Percentiles rank a stretch among this genome's conserved stretches.
These are phyloP conservation scores for Eonycteris spelaea DNA, from an alignment of 2,113 vertebrate species.

Conservation along the genomic window DNA sequence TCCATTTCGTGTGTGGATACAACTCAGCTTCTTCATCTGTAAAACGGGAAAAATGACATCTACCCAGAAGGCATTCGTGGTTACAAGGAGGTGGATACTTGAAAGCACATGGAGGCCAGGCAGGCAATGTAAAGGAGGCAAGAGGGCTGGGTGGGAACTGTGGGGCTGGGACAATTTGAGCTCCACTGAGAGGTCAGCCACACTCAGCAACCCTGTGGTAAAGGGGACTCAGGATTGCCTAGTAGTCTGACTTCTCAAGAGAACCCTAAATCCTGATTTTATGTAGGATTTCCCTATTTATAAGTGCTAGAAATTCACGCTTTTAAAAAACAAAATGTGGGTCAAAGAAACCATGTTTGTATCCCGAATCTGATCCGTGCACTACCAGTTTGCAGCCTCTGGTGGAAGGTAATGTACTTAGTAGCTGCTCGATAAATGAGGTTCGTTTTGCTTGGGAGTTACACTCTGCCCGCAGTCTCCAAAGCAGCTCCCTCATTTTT, in stretches of 20 bases:
- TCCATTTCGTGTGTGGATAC: neutral
- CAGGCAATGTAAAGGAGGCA: neutral
- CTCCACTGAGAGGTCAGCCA: rapidly evolving
- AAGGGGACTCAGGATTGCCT: neutral
- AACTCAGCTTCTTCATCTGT: neutral
- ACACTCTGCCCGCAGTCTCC: neutral
- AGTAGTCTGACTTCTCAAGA: neutral
- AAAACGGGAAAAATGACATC: neutral
- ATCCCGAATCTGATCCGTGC: neutral
- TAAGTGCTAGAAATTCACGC: neutral
- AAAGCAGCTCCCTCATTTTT: neutral
- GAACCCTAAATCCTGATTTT: neutral
- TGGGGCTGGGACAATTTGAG: rapidly evolving
- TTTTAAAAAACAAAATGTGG: neutral
- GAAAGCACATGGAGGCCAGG: neutral
- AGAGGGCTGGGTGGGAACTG: neutral
- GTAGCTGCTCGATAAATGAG: neutral
- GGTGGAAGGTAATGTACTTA: neutral
- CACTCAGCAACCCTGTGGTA: neutral
- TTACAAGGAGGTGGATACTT: neutral
- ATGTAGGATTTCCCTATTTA: neutral
- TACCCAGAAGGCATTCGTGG: neutral
- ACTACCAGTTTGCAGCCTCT: neutral
- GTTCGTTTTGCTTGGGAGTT: neutral
- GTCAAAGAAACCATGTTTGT: neutral